Conservation (phyloP, 2,797 vertebrate species). For the Crocodylus rhombifer region DNA sequence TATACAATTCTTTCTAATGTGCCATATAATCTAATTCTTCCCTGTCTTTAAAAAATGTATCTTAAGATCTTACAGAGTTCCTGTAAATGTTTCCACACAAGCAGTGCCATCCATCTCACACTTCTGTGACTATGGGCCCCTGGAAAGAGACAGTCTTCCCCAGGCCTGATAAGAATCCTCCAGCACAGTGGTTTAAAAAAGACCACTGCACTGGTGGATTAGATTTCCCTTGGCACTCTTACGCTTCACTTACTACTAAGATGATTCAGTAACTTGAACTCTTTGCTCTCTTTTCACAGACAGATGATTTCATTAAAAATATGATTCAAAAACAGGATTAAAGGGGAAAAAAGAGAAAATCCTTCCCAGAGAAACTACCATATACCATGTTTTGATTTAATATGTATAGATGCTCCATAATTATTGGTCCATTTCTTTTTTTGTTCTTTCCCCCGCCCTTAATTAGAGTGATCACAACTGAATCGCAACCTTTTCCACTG, state of each 20-base stretch:
- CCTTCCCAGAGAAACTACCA: background rate
- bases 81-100: background rate
- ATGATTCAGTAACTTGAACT: constrained; percentile 48
- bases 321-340: background rate
- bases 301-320: constrained; percentile 8
- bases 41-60: background rate
- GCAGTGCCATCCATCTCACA: constrained; percentile 64
- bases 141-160: constrained; percentile 1
- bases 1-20: background rate
- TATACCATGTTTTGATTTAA: background rate
- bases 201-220: constrained; percentile 10
- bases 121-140: background rate
- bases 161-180: background rate
- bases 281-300: constrained; percentile 31
- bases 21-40: background rate
- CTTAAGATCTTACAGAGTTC: background rate
- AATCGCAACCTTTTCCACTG: background rate
- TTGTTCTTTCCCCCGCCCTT: fast-evolving
- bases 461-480: background rate
- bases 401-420: background rate
- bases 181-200: background rate
- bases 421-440: background rate
- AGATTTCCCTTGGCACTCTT: constrained; percentile 26
- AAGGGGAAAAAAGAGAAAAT: background rate
- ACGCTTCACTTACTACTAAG: constrained; percentile 18